A percentile compares a stretch with the other conserved stretches of the same genome.
These are phyloP conservation scores for Neoitamus cyanurus DNA, from an alignment of 2,888 invertebrate genomes.

Conservation along the genomic window DNA sequence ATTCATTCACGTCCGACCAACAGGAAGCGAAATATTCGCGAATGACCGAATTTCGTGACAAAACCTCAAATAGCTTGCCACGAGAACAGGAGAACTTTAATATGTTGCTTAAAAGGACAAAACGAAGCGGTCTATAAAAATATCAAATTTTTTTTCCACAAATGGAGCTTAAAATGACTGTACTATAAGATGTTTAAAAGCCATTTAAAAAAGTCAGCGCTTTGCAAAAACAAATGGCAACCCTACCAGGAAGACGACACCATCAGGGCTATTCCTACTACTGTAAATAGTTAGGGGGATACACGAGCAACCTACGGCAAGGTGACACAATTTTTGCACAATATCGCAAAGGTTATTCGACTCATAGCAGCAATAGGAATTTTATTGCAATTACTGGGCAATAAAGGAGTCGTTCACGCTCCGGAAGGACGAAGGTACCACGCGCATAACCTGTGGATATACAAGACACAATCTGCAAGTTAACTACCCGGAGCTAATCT, in stretches of 20 bases:
- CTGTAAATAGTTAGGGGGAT: neutral
- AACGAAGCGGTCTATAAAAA: too few relatives aligned
- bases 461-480: conserved; percentile 12
- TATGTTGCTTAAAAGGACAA: too few relatives aligned
- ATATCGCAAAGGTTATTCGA: neutral
- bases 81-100: too few relatives aligned
- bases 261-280: neutral
- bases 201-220: neutral
- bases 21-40: too few relatives aligned
- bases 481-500: conserved; percentile 36
- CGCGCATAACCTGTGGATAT: neutral
- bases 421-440: neutral
- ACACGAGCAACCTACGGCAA: neutral
- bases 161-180: too few relatives aligned
- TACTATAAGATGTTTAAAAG: too few relatives aligned
- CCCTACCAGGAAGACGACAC: neutral
- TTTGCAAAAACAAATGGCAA: neutral
- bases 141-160: too few relatives aligned
- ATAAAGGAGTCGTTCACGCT: conserved; percentile 4
- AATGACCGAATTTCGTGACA: too few relatives aligned
- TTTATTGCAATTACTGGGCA: conserved; percentile 21
- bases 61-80: too few relatives aligned
- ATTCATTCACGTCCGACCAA: too few relatives aligned
- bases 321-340: neutral
- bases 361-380: neutral